These are phyloP conservation scores for Scylla paramamosain DNA, from an alignment of 1,140 invertebrate species.

Conservation along the genomic window DNA sequence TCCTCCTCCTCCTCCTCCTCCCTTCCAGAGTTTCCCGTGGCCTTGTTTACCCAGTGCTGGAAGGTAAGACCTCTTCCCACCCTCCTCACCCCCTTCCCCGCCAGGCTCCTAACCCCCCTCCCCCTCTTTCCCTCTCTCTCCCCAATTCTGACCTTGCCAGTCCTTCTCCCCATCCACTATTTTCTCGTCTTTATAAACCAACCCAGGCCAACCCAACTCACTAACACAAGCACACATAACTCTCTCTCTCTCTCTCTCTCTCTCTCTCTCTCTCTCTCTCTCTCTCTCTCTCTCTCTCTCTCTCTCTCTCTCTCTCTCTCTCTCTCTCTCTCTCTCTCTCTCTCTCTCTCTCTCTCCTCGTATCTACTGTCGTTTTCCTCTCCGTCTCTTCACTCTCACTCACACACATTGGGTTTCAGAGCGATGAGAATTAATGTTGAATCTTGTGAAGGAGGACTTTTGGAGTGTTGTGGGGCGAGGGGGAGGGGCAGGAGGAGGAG, in stretches of 20 bases:
- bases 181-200: neutral
- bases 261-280: neutral
- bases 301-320: conserved; percentile 35
- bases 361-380: no score
- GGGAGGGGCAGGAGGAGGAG: neutral
- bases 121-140: neutral
- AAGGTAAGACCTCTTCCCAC: neutral
- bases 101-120: no score
- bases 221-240: neutral
- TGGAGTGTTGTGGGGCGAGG: neutral
- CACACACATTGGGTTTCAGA: neutral
- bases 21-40: neutral
- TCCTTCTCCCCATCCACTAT: no score
- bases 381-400: neutral
- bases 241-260: neutral
- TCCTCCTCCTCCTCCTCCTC: neutral
- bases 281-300: neutral
- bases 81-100: neutral
- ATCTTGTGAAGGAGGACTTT: neutral
- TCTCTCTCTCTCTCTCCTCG: neutral
- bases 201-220: neutral
- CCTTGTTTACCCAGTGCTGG: neutral
- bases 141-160: neutral
- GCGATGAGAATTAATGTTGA: neutral
- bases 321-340: conserved; percentile 41